These are phyloP conservation scores for Zhuqinia jingwanae DNA, from an alignment of 2,888 invertebrate genomes.

Conservation along the genomic window DNA sequence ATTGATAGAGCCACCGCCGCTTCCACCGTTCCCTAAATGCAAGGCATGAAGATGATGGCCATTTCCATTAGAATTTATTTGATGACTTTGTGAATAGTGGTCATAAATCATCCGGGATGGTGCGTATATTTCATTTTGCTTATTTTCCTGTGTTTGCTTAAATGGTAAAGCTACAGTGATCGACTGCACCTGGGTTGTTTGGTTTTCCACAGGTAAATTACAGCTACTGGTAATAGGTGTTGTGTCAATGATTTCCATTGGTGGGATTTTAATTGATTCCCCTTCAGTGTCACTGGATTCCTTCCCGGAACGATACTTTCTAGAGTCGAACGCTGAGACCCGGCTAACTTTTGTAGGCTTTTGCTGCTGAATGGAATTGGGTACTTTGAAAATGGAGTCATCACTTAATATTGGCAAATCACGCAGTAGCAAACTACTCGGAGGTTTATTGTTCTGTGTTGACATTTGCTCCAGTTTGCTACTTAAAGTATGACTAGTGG, in stretches of 20 bases:
- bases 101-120: conserved; percentile 62
- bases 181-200: conserved; percentile 39
- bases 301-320: conserved; percentile 62
- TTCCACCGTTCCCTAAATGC: conserved; percentile 59
- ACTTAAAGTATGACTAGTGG: conserved; percentile 57
- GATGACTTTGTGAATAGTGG: conserved; percentile 43
- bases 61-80: conserved; percentile 30
- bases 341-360: conserved; percentile 45
- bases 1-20: conserved; percentile 61
- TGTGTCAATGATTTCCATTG: conserved; percentile 79
- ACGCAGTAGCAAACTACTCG: conserved; percentile 61
- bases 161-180: conserved; percentile 59
- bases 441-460: conserved; percentile 68
- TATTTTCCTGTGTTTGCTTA: conserved; percentile 27
- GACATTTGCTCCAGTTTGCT: conserved; percentile 69
- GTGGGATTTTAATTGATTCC: conserved; percentile 78
- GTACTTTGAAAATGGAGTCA: conserved; percentile 78
- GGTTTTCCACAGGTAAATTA: conserved; percentile 49
- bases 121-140: neutral
- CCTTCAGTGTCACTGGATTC: conserved; percentile 78
- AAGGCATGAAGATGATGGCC: conserved; percentile 47
- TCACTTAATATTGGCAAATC: conserved; percentile 77
- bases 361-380: conserved; percentile 58
- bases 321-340: conserved; percentile 27
- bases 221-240: conserved; percentile 76